These are phyloP conservation scores for Balanococcus diminutus DNA, from an alignment of 2,888 invertebrate species.

Conservation along the genomic window DNA sequence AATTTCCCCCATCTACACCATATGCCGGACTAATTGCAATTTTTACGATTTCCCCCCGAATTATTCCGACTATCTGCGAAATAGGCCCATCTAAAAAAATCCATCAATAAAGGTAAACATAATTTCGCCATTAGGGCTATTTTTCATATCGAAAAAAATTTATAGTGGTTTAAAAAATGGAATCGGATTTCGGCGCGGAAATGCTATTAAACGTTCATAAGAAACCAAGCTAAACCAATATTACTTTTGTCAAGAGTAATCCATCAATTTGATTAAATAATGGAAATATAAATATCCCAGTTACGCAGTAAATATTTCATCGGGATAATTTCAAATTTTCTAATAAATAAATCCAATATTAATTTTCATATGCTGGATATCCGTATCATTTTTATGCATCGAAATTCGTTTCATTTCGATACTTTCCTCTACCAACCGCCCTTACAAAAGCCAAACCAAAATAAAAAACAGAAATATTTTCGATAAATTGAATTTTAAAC, in stretches of 20 bases:
- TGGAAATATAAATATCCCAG: conserved; percentile 9
- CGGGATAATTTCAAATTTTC: not conserved
- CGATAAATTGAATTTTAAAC: not conserved
- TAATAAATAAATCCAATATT: not conserved
- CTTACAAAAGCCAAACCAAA: not conserved
- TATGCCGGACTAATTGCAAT: no score
- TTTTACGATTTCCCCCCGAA: not conserved
- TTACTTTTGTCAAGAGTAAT: conserved; percentile 11
- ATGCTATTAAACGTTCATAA: not conserved
- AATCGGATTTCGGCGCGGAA: not conserved
- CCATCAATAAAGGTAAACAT: not conserved
- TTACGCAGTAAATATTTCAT: not conserved
- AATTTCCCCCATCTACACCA: no score
- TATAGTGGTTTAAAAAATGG: not conserved
- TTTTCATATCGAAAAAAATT: not conserved
- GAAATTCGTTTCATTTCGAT: not conserved
- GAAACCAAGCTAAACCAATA: not conserved
- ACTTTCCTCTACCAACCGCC: not conserved
- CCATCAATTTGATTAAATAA: conserved; percentile 29
- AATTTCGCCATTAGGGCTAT: not conserved
- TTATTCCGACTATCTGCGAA: not conserved
- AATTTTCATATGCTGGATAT: not conserved
- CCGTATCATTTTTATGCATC: not conserved
- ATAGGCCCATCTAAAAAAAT: not conserved
- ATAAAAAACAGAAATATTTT: not conserved